Conservation (phyloP, 2,797 vertebrate genomes). For the Thamnophis elegans region DNA sequence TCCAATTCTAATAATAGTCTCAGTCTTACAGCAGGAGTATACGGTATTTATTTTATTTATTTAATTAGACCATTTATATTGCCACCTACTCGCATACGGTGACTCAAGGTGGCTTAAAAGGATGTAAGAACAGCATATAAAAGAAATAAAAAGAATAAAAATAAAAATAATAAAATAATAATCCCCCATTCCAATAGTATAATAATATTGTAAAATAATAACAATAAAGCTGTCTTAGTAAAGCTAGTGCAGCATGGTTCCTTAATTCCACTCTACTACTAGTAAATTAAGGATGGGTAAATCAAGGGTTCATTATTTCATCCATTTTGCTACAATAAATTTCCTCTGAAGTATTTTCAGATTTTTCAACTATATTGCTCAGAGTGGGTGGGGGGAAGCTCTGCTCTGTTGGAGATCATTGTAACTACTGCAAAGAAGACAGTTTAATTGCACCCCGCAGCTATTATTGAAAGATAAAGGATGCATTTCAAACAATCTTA, state of each 20-base stretch:
- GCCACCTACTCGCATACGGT: too few species aligned
- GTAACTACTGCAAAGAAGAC: constrained; percentile 29
- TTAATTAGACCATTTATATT: too few species aligned
- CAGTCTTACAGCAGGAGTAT: neutral
- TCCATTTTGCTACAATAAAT: neutral
- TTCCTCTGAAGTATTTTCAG: neutral
- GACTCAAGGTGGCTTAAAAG: too few species aligned
- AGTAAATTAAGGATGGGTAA: neutral
- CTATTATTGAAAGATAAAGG: constrained; percentile 42
- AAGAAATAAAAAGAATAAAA: too few species aligned
- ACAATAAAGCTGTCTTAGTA: neutral
- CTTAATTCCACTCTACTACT: neutral
- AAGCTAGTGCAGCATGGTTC: neutral
- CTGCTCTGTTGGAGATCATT: constrained; percentile 30
- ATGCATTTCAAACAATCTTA: constrained; percentile 53
- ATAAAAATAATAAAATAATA: too few species aligned
- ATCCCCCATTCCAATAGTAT: neutral
- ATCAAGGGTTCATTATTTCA: neutral
- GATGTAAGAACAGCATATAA: too few species aligned
- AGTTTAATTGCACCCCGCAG: constrained; percentile 42
- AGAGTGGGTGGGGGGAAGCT: neutral
- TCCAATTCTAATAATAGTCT: neutral
- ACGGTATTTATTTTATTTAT: too few species aligned
- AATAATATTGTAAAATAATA: neutral
- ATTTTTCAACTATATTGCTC: neutral